These are phyloP conservation scores for Corythaixoides concolor DNA, from an alignment of 2,113 vertebrate species.

Conservation along the genomic window DNA sequence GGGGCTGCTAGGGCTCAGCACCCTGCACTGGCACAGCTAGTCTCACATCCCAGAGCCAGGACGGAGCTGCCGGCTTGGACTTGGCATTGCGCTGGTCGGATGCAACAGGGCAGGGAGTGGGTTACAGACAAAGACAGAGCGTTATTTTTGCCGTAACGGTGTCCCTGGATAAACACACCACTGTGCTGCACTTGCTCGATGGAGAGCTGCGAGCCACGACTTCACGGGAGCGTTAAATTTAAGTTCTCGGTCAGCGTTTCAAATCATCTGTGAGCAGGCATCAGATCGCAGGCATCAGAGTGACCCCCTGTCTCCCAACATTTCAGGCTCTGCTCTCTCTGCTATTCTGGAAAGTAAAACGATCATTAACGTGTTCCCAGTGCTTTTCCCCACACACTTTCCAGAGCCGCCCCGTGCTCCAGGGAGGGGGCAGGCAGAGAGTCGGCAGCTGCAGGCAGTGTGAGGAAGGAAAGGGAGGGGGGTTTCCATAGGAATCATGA, in stretches of 20 bases:
- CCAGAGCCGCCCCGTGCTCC: background rate
- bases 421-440: background rate
- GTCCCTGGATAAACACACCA: background rate
- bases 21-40: background rate
- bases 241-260: background rate
- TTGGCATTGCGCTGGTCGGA: fast-evolving
- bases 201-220: background rate
- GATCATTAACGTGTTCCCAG: background rate
- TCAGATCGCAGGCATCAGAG: fast-evolving
- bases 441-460: background rate
- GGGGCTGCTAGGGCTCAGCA: background rate
- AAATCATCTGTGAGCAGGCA: no score
- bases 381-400: background rate
- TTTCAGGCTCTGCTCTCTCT: background rate
- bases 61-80: background rate
- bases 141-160: background rate
- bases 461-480: background rate
- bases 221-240: background rate
- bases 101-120: background rate
- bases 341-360: background rate
- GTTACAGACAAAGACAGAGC: background rate
- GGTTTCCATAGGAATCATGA: background rate
- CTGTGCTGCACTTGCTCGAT: background rate
- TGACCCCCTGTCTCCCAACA: background rate
- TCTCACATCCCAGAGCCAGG: background rate